Percentiles rank a stretch among this genome's conserved stretches.
Conservation (phyloP, 2,888 invertebrate genomes). For the Colostygia pectinataria region DNA sequence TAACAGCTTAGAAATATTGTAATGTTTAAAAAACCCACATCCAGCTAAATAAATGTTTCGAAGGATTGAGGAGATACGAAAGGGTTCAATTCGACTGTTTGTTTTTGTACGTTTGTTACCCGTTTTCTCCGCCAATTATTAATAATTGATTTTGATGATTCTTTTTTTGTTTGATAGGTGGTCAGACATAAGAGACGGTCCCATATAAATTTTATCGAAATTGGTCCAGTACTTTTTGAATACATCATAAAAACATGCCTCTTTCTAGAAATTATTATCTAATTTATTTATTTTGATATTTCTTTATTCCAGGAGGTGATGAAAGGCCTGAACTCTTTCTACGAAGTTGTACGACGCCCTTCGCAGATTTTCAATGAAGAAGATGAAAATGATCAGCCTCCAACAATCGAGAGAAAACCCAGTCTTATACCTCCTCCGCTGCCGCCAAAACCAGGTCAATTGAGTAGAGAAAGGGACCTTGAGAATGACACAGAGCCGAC, state of each 20-base stretch:
- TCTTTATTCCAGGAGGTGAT: slow-evolving; percentile 91
- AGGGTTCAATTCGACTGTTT: too few relatives aligned
- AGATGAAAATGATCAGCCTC: slow-evolving; percentile 56
- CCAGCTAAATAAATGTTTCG: too few relatives aligned
- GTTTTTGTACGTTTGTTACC: too few relatives aligned
- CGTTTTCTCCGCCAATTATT: too few relatives aligned
- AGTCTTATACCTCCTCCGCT: slow-evolving; percentile 73
- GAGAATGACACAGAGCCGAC: slow-evolving; percentile 84
- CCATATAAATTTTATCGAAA: too few relatives aligned
- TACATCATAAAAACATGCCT: neutral
- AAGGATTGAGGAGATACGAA: too few relatives aligned
- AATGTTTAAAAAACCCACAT: too few relatives aligned
- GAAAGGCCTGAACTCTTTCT: slow-evolving; percentile 91
- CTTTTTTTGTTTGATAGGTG: too few relatives aligned
- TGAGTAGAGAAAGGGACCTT: slow-evolving; percentile 44
- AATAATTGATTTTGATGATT: too few relatives aligned
- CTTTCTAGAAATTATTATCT: slow-evolving; percentile 3
- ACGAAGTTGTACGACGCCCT: slow-evolving; percentile 90
- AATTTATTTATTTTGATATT: neutral
- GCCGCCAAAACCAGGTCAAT: slow-evolving; percentile 66
- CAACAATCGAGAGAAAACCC: slow-evolving; percentile 53
- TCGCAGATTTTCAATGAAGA: slow-evolving; percentile 85
- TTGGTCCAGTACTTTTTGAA: too few relatives aligned
- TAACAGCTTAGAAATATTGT: too few relatives aligned
- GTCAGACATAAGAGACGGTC: too few relatives aligned